phyloP scores from a whole-genome alignment of 2,113 vertebrate species.

The Carassius carassius region DNA sequence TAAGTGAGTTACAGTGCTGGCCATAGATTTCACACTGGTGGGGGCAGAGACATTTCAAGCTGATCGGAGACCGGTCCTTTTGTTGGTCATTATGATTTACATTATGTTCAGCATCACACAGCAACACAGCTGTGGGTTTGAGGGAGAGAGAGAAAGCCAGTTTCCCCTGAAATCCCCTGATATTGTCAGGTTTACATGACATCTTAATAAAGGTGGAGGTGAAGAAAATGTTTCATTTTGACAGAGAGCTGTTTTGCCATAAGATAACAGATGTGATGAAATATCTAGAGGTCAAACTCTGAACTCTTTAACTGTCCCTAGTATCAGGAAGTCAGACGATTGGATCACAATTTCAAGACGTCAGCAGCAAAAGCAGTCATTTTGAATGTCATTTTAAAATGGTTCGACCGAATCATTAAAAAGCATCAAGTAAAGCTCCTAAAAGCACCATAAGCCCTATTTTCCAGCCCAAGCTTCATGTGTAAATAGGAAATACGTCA shows the following conservation, averaged over 20 bases:
- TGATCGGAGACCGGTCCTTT: not conserved
- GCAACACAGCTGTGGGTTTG: not conserved
- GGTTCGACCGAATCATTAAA: not conserved
- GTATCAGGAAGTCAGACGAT: no score
- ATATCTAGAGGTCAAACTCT: not conserved
- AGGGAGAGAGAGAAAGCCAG: not conserved
- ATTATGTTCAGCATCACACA: not conserved
- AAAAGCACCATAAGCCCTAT: no score
- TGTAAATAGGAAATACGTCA: not conserved
- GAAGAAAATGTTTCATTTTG: not conserved
- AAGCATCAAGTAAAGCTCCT: not conserved
- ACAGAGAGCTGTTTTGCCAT: not conserved
- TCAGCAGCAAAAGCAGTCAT: not conserved
- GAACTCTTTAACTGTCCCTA: not conserved
- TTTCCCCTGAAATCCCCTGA: not conserved
- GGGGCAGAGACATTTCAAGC: not conserved
- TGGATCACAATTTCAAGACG: not conserved
- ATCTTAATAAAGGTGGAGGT: not conserved
- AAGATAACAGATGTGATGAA: not conserved
- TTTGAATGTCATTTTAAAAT: not conserved
- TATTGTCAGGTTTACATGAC: not conserved
- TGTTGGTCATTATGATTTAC: slow-evolving; percentile 20
- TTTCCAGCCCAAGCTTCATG: not conserved
- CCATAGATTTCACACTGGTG: not conserved
- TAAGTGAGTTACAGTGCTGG: slow-evolving; percentile 3